Evolutionary conservation across 2,797 vertebrate species (phyloP).

Genomic region (Enteromius thamalakanensis): DNA sequence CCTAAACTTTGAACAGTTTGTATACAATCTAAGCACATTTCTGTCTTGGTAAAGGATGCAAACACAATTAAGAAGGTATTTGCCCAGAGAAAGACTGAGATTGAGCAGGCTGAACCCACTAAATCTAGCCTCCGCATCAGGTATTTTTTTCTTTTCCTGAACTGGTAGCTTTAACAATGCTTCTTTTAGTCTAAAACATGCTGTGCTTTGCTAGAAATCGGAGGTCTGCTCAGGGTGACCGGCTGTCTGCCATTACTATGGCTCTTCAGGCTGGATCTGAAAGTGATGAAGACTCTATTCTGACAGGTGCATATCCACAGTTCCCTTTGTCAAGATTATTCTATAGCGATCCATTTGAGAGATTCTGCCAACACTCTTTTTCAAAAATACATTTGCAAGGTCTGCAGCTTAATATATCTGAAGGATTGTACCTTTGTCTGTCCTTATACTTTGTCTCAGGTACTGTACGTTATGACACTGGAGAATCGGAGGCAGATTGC

Average conservation of each 20-base stretch:
- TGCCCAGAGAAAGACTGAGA: slow-evolving; percentile 92
- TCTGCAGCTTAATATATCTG: not conserved
- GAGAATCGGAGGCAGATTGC: slow-evolving; percentile 93
- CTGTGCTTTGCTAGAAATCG: slow-evolving; percentile 84
- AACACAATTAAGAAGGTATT: slow-evolving; percentile 98
- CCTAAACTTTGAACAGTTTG: not conserved
- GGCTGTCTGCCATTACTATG: slow-evolving; percentile 90
- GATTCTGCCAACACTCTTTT: not conserved
- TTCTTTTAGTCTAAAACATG: not conserved
- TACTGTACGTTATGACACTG: slow-evolving; percentile 91
- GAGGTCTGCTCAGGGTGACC: slow-evolving; percentile 92
- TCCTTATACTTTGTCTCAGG: slow-evolving; percentile 69
- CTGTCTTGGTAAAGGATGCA: slow-evolving; percentile 85
- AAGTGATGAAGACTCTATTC: slow-evolving; percentile 93
- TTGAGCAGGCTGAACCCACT: slow-evolving; percentile 93
- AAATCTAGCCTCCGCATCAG: slow-evolving; percentile 97
- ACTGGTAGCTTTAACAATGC: not conserved
- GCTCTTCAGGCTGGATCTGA: slow-evolving; percentile 95
- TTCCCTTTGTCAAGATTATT: not conserved
- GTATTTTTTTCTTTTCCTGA: slow-evolving; percentile 69
- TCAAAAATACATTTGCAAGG: not conserved
- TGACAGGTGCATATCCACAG: slow-evolving; percentile 80
- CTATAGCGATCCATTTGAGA: not conserved
- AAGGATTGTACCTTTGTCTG: not conserved
- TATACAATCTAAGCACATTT: not conserved